Percentiles rank a stretch among this genome's conserved stretches.
Evolutionary conservation across 1,140 invertebrate species (phyloP).

Genomic region (Drosophila repleta): DNA sequence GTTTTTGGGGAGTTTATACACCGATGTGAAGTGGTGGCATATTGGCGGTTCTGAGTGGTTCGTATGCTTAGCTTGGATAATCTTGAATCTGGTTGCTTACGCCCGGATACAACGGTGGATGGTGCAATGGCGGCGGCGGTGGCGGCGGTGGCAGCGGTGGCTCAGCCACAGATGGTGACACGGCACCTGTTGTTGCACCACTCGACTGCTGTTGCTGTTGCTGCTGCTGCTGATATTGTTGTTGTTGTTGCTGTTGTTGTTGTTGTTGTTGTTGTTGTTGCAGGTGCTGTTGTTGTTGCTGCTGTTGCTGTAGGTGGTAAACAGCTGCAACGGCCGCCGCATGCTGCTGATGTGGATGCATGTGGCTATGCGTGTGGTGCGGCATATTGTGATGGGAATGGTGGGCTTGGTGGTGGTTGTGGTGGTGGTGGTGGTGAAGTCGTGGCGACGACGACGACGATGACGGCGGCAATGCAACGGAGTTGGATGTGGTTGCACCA

Average conservation of each 20-base stretch:
- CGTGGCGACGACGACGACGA: slow-evolving; percentile 27
- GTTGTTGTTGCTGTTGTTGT: slow-evolving; percentile 30
- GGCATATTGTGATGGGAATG: slow-evolving; percentile 71
- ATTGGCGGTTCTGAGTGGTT: slow-evolving; percentile 32
- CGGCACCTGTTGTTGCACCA: slow-evolving; percentile 40
- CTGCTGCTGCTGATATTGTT: slow-evolving; percentile 52
- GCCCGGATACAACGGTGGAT: slow-evolving; percentile 80
- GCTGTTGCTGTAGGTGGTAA: slow-evolving; percentile 64
- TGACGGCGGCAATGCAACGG: slow-evolving; percentile 25
- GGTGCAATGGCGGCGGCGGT: slow-evolving; percentile 60
- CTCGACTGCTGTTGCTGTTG: slow-evolving; percentile 46
- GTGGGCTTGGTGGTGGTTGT: slow-evolving; percentile 43
- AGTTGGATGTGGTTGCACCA: slow-evolving; percentile 10
- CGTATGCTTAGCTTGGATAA: slow-evolving; percentile 40
- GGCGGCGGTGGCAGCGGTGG: slow-evolving; percentile 33
- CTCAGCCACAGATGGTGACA: slow-evolving; percentile 31
- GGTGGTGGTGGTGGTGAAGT: slow-evolving; percentile 19
- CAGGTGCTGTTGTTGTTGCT: slow-evolving; percentile 33
- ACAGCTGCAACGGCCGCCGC: slow-evolving; percentile 67
- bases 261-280: slow-evolving; percentile 56
- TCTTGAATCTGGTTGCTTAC: slow-evolving; percentile 70
- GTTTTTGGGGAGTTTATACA: slow-evolving; percentile 22
- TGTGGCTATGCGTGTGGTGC: slow-evolving; percentile 55
- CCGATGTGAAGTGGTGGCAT: slow-evolving; percentile 23
- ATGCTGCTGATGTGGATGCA: slow-evolving; percentile 65